Evolutionary conservation across 2,797 vertebrate species (phyloP).

Genomic region (Helostoma temminkii): DNA sequence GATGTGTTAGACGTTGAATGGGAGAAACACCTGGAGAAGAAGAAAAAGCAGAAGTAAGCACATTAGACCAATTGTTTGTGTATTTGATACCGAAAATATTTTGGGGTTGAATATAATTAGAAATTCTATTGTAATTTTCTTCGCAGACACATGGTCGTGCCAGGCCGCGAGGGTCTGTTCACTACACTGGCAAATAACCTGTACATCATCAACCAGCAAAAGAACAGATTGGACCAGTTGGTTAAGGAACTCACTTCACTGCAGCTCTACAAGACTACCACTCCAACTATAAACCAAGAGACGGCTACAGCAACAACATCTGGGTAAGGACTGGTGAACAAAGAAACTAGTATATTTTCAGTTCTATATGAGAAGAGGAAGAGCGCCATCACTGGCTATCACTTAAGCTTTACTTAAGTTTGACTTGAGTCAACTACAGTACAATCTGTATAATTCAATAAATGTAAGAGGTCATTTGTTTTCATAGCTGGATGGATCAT

Average conservation of each 20-base stretch:
- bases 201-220: constrained; percentile 96
- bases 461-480: not conserved
- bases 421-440: not conserved
- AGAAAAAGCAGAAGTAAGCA: constrained; percentile 87
- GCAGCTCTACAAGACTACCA: constrained; percentile 87
- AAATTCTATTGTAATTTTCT: constrained; percentile 1
- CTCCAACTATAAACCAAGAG: constrained; percentile 41
- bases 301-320: constrained; percentile 41
- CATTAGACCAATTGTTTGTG: not conserved
- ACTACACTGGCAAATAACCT: constrained; percentile 93
- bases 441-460: constrained; percentile 9
- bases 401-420: not conserved
- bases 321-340: constrained; percentile 50
- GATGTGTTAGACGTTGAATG: constrained; percentile 95
- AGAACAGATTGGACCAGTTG: constrained; percentile 89
- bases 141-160: constrained; percentile 90
- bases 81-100: not conserved
- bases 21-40: constrained; percentile 94
- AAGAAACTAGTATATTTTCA: not conserved
- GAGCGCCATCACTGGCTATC: too few relatives aligned
- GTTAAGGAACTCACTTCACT: constrained; percentile 89
- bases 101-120: not conserved
- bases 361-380: not conserved
- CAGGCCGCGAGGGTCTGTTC: constrained; percentile 93
- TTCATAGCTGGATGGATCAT: constrained; percentile 1